phyloP scores from a whole-genome alignment of 1,140 invertebrate species.

The Scaptomyza hsui region DNA sequence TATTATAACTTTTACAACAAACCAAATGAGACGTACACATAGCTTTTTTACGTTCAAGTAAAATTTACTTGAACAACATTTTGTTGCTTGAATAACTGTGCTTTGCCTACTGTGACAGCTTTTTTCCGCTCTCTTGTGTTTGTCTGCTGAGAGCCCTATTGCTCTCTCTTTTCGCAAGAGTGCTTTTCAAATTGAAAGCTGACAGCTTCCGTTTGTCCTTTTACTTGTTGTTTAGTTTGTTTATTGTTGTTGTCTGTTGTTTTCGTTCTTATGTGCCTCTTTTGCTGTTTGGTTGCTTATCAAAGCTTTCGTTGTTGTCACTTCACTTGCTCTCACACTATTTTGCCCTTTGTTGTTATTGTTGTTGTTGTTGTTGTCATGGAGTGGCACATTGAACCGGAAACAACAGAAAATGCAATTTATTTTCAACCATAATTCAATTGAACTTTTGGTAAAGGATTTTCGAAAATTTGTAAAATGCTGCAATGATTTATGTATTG shows the following conservation, averaged over 20 bases:
- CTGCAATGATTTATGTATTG: background rate
- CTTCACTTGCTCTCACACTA: conserved; percentile 18
- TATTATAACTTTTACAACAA: background rate
- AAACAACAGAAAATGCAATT: conserved; percentile 56
- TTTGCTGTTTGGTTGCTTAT: conserved; percentile 56
- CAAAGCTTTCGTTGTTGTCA: conserved; percentile 63
- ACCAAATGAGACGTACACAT: background rate
- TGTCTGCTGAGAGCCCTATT: background rate
- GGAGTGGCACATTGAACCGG: conserved; percentile 53
- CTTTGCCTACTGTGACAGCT: conserved; percentile 31
- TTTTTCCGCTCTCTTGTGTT: conserved; percentile 10
- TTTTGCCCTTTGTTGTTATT: conserved; percentile 9
- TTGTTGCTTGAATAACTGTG: background rate
- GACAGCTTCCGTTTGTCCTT: conserved; percentile 44
- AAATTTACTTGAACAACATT: background rate
- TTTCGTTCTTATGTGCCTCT: conserved; percentile 25
- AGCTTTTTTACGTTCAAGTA: background rate
- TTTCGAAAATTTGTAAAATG: conserved; percentile 5
- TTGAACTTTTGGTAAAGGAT: conserved; percentile 17
- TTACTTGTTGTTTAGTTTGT: conserved; percentile 42
- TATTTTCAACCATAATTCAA: conserved; percentile 45
- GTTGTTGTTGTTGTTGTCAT: conserved; percentile 44
- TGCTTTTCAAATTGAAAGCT: conserved; percentile 22
- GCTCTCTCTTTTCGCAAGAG: conserved; percentile 2
- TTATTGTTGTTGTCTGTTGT: conserved; percentile 36